phyloP scores from a whole-genome alignment of 37 sponge, comb jelly and placozoan genomes.

The Halichondria panicea region DNA sequence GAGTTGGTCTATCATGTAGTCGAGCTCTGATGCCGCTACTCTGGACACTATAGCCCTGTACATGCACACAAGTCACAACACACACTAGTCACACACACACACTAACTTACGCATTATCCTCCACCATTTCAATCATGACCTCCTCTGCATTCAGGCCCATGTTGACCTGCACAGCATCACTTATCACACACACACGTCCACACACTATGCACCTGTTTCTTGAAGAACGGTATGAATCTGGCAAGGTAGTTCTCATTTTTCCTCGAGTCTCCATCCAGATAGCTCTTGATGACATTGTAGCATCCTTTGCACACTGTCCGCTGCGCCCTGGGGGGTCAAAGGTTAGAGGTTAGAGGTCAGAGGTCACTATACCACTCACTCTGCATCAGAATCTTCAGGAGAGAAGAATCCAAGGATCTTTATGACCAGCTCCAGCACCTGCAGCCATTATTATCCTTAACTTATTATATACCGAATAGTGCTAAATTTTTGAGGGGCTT shows the following conservation, averaged over 20 bases:
- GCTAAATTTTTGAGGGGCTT: too few species aligned
- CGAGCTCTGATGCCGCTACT: conserved; percentile 21
- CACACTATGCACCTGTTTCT: conserved; percentile 12
- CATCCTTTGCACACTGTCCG: conserved; percentile 63
- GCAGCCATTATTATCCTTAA: not conserved
- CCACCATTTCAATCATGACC: conserved; percentile 78
- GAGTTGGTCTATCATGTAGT: conserved; percentile 22
- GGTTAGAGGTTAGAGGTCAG: not conserved
- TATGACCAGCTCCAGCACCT: conserved; percentile 57
- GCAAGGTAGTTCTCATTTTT: conserved; percentile 82
- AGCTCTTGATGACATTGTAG: conserved; percentile 42
- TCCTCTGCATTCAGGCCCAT: conserved; percentile 81
- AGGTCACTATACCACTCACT: not conserved
- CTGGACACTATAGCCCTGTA: conserved; percentile 40
- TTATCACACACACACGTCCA: not conserved
- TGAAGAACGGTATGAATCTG: conserved; percentile 56
- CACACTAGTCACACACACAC: conserved; percentile 5
- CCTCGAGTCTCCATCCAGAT: conserved; percentile 49
- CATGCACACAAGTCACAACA: not conserved
- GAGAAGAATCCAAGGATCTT: conserved; percentile 35
- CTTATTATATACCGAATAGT: too few species aligned
- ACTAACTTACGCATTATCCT: conserved; percentile 62
- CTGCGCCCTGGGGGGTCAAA: conserved; percentile 30
- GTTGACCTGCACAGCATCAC: conserved; percentile 40
- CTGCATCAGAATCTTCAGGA: conserved; percentile 1